Conservation (phyloP, 2,113 vertebrate genomes). For the Hemicordylus capensis region DNA sequence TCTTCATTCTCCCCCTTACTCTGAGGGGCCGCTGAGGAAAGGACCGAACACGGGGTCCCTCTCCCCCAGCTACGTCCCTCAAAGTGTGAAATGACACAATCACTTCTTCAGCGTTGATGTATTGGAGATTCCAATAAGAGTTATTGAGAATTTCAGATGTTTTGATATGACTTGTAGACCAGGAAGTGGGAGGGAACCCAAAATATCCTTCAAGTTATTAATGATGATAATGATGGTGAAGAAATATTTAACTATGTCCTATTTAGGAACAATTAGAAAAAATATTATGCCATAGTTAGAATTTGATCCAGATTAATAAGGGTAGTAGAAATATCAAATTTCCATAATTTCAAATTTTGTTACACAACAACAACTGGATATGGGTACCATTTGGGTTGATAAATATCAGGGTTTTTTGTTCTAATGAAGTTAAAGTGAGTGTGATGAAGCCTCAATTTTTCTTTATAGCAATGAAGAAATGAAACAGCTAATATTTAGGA, state of each 20-base stretch:
- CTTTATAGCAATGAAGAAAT: neutral
- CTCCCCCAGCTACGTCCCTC: too few species aligned
- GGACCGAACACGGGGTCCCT: too few species aligned
- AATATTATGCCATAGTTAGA: conserved; percentile 2
- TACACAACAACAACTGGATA: conserved; percentile 9
- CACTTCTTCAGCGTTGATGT: neutral
- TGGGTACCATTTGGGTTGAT: conserved; percentile 16
- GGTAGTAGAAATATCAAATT: neutral
- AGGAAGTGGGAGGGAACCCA: neutral
- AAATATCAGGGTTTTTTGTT: neutral
- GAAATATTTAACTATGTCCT: accelerated
- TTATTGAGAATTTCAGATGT: neutral
- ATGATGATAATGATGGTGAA: neutral
- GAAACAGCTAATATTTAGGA: neutral
- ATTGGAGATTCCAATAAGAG: neutral
- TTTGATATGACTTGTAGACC: neutral
- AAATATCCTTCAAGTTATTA: neutral
- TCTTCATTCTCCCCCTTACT: too few species aligned
- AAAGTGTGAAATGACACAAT: accelerated
- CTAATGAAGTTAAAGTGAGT: neutral
- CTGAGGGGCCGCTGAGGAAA: too few species aligned
- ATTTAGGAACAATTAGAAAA: neutral
- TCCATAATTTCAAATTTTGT: neutral
- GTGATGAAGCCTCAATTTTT: neutral
- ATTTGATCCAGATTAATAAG: neutral